Percentiles rank a stretch among this genome's conserved stretches.
phyloP scores from a whole-genome alignment of 2,797 vertebrate species.

The Sebastes jordani region DNA sequence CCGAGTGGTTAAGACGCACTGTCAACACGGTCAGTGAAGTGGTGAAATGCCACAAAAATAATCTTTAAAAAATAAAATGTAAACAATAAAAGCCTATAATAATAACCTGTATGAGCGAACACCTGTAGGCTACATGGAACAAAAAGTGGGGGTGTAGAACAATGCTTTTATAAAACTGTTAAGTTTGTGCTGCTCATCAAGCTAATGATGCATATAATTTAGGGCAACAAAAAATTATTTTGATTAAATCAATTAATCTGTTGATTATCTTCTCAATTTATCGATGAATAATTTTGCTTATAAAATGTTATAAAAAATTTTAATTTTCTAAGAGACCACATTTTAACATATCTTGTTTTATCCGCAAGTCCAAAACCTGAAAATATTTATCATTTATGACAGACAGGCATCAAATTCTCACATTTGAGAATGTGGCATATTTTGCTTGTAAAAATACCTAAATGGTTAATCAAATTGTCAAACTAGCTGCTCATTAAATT shows the following conservation, averaged over 20 bases:
- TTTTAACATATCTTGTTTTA: neutral
- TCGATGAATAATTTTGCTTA: neutral
- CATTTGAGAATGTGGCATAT: neutral
- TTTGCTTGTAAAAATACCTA: neutral
- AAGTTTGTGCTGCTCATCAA: neutral
- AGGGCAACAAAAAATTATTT: neutral
- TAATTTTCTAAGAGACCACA: neutral
- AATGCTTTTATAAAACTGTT: neutral
- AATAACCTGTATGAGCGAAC: neutral
- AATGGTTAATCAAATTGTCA: neutral
- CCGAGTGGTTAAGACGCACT: neutral
- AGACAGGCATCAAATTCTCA: neutral
- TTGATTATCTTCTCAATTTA: neutral
- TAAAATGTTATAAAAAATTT: neutral
- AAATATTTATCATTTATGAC: neutral
- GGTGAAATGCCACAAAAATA: neutral
- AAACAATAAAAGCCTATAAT: neutral
- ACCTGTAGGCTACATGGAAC: neutral
- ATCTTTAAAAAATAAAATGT: neutral
- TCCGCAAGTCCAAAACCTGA: neutral
- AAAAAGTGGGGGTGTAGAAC: neutral
- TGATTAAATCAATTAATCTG: neutral
- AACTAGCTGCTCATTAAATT: neutral
- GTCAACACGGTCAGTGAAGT: neutral
- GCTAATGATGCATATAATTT: neutral